Conservation (phyloP, 2,888 invertebrate species). For the Chaetogeoica ovagalla region DNA sequence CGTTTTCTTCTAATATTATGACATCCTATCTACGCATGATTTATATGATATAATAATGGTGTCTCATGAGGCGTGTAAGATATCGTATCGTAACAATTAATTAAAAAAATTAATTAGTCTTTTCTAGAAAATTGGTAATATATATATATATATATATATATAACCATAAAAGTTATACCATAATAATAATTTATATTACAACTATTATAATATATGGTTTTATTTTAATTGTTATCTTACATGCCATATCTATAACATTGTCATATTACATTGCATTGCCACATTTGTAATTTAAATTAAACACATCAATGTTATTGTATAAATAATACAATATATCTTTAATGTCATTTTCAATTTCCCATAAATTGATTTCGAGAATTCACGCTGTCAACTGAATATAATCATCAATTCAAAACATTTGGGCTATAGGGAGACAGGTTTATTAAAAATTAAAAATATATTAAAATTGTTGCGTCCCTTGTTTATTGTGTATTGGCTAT, state of each 20-base stretch:
- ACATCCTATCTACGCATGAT: constrained; percentile 10
- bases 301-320: no score
- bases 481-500: no score
- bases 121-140: constrained; percentile 7
- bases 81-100: constrained; percentile 8
- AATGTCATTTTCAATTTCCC: no score
- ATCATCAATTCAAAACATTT: no score
- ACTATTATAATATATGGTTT: background rate
- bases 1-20: constrained; percentile 14
- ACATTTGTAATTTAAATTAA: no score
- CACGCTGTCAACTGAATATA: no score
- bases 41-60: constrained; percentile 9
- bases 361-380: no score
- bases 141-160: no score
- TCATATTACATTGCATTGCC: no score
- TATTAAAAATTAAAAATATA: background rate
- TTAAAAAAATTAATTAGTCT: background rate
- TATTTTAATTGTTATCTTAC: background rate
- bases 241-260: no score
- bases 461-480: background rate
- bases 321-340: no score
- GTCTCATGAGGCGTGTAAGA: constrained; percentile 3
- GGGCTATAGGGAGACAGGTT: background rate
- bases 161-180: background rate
- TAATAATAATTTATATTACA: background rate